Conservation (phyloP, 2,888 invertebrate species). For the Mellilla xanthometata region DNA sequence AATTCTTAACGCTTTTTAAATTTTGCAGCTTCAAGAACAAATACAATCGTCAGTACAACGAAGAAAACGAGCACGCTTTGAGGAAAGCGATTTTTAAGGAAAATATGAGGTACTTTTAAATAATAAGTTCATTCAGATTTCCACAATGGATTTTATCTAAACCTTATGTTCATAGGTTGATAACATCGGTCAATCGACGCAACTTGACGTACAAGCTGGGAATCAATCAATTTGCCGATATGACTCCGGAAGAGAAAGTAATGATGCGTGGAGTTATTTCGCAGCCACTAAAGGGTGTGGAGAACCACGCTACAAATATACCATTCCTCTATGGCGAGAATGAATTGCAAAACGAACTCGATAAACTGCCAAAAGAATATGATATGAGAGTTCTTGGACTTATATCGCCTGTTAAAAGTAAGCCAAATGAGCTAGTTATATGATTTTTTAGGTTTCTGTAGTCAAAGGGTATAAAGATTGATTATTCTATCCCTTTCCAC, state of each 20-base stretch:
- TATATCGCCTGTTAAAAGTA: constrained; percentile 54
- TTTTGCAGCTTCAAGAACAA: constrained; percentile 1
- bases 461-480: too few species aligned
- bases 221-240: constrained; percentile 58
- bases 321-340: constrained; percentile 51
- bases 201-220: constrained; percentile 53
- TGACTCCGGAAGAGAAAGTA: constrained; percentile 50
- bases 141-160: too few species aligned
- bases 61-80: background rate
- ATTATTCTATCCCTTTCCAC: too few species aligned
- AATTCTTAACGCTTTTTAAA: too few species aligned
- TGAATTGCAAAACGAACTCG: constrained; percentile 32
- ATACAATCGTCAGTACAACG: background rate
- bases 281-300: constrained; percentile 30
- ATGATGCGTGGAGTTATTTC: constrained; percentile 38
- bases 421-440: constrained; percentile 11
- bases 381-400: constrained; percentile 52
- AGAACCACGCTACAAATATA: constrained; percentile 38
- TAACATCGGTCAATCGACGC: constrained; percentile 43
- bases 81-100: background rate
- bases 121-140: too few species aligned
- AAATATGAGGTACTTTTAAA: background rate
- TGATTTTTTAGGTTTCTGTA: constrained; percentile 10
- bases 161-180: constrained; percentile 33
- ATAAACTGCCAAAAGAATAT: constrained; percentile 45